Conservation (phyloP, 2,888 invertebrate species). For the Melanotus villosus region DNA sequence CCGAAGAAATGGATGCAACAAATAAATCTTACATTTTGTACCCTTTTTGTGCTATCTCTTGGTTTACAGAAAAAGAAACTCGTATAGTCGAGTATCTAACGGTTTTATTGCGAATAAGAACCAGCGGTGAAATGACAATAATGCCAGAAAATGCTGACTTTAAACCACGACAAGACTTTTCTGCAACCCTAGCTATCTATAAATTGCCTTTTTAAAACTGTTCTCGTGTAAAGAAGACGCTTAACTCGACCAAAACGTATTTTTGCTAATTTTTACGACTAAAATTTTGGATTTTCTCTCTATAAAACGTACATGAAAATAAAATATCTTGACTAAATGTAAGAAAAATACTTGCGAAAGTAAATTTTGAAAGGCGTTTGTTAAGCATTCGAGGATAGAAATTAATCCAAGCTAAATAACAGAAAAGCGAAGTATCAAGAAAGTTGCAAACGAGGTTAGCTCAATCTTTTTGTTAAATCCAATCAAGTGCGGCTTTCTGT, state of each 20-base stretch:
- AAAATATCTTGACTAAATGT: no score
- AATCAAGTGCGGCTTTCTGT: slow-evolving; percentile 29
- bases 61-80: not conserved
- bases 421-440: slow-evolving; percentile 23
- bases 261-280: no score
- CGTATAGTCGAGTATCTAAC: not conserved
- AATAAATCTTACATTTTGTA: not conserved
- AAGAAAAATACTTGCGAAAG: no score
- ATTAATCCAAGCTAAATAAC: slow-evolving; percentile 22
- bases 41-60: not conserved
- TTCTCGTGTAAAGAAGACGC: no score
- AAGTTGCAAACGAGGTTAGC: slow-evolving; percentile 27
- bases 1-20: no score
- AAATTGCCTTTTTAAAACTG: no score
- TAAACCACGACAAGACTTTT: not conserved
- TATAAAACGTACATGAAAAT: no score
- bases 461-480: slow-evolving; percentile 29
- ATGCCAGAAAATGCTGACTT: slow-evolving; percentile 21
- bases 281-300: no score
- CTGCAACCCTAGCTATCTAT: not conserved
- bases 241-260: no score
- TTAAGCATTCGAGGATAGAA: no score
- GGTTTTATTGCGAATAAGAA: slow-evolving; percentile 9
- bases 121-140: slow-evolving; percentile 16
- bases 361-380: no score